Base-by-base conservation (phyloP, 2,113 vertebrate genomes). In the Hippocampus mohnikei region DNA sequence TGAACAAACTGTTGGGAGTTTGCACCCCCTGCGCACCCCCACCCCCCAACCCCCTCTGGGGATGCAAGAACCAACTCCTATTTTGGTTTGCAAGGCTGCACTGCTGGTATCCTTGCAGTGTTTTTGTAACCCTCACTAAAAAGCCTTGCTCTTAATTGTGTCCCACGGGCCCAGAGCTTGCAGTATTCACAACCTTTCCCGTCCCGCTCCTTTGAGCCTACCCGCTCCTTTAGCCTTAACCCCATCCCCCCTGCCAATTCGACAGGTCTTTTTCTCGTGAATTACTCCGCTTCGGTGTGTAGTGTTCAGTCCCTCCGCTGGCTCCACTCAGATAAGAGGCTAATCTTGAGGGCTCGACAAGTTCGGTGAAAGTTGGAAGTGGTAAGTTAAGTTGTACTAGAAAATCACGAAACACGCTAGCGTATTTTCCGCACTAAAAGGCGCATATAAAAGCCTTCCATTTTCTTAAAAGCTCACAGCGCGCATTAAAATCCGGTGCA, bases 121-220 rank as follows among this genome's bases (percentile, higher is more conserved):
- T 91, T 92, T 90, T 88, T 81, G 61, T 88, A 88, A 87, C 88
- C 84, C 83, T 85, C 80, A 61, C 83, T 86, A 87, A 81, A 85
- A 82, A 79, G 55, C 73, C 81, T 82, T 72, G 75, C 71, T 80
- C 83, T 74, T 92, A 92, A 92, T 91, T 90, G 87, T 81, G 79
- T 90, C 90, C 88, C 88, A 55, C 5, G 83, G 82, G 90, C 75
- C 74, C 29, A 5, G 8, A 67, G 83, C 75, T 80, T 73, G 80
- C 77, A 80, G 81, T 80, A 81, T 83, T 88, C 88, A 77, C 82
- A 82, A 81, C 77, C 70, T 73, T 87, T 83, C 77, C 89, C 87
- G 85, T 90, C 87, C 82, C 86, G 87, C 83, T 37, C 9, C 46
- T 80, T 80, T 81, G 85, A 16, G 79, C 87, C 81, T 72, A 71